Evolutionary conservation across 2,113 vertebrate species (phyloP).

Genomic region (Mugil cephalus): DNA sequence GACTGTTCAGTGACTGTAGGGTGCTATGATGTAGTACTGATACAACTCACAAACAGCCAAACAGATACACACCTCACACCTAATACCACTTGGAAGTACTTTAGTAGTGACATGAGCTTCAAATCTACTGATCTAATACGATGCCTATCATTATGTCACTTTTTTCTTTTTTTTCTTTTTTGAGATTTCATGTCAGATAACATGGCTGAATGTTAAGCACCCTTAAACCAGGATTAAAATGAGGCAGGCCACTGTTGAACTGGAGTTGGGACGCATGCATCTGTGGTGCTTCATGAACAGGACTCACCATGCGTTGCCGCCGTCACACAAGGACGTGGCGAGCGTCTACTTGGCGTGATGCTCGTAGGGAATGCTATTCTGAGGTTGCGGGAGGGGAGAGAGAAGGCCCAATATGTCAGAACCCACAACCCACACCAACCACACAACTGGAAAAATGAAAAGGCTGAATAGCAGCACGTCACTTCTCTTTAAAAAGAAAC

Average conservation of each 20-base stretch:
- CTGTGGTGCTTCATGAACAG: conserved; percentile 35
- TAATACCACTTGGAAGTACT: background rate
- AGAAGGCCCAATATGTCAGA: conserved; percentile 68
- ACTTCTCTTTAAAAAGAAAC: background rate
- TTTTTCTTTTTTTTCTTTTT: background rate
- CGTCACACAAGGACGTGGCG: conserved; percentile 90
- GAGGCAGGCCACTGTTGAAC: conserved; percentile 21
- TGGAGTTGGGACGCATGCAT: conserved; percentile 51
- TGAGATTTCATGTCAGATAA: background rate
- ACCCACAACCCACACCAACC: conserved; percentile 35
- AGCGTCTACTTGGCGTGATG: conserved; percentile 97
- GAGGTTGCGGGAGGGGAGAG: conserved; percentile 86
- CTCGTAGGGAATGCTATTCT: conserved; percentile 99
- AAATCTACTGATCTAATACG: background rate
- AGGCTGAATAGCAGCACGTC: background rate
- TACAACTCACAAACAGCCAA: conserved; percentile 1
- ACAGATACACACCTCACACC: background rate
- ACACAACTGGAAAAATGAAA: conserved; percentile 17
- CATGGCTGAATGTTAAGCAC: too few species aligned
- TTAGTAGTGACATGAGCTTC: background rate
- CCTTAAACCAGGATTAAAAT: conserved; percentile 12
- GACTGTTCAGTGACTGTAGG: conserved; percentile 1
- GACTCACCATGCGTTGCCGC: conserved; percentile 91
- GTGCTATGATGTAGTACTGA: background rate
- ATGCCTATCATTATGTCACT: background rate